Base-by-base conservation (phyloP, 2,888 invertebrate species). In the Meiosimyza decipiens region DNA sequence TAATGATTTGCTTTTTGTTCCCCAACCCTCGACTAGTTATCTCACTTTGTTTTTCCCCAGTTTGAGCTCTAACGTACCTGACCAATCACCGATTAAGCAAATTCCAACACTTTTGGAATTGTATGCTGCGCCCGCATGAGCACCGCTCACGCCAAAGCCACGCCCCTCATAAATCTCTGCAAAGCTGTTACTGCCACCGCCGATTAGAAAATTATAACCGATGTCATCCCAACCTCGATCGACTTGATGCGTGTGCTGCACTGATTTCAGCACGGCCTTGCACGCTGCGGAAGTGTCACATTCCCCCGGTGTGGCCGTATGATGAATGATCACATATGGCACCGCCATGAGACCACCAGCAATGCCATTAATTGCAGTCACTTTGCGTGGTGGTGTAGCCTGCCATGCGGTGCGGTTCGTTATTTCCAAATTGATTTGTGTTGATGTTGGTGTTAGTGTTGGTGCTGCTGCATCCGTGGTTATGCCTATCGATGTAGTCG, bases 171-270 rank as follows among this genome's bases (percentile, higher is more conserved):
- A 93, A 0, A 88, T 90, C 0, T 65, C 18, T 6, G 67, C 90
- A 84, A 12, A 47, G 16, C 50, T 15, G 13, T n/a, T 9, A 6
- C 47, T 16, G 51, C 22, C 92, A 13, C 91, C 90, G 6, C 93
- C 93, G 49, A 92, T 89, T 52, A 89, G 89, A 82, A 92, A 93
- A 80, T 90, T 92, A 82, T 80, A 89, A 4, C 92, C 92, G 77
- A 92, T 59, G 67, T 71, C 73, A 16, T 88, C 89, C 91, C 91
- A 92, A 0, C 84, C 87, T 67, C 85, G 85, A 73, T 86, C 81
- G 69, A 87, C 85, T 77, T 88, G 90, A 79, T 92, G 92, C 72
- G 88, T 88, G 12, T 83, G 84, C 82, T 92, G 92, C 89, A 92
- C 91, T 59, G 85, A 84, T 68, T 87, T 84, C 91, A 92, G 90